Evolutionary conservation across 2,888 invertebrate species (phyloP).

Genomic region (Brachyopa scutellaris): DNA sequence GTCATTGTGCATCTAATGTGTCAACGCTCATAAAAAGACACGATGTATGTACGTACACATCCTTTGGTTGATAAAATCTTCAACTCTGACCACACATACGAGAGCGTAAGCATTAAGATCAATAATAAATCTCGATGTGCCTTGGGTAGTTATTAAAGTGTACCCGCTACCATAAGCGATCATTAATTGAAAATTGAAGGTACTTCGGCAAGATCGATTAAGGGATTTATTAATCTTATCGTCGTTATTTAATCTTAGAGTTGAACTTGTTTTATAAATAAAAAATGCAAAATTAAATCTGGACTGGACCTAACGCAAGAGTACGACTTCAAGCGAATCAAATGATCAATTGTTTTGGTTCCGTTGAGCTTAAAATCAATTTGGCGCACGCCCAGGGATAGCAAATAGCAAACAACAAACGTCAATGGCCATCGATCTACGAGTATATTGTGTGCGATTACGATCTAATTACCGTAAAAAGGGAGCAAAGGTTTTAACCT

Average conservation of each 20-base stretch:
- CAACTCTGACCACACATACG: slow-evolving; percentile 56
- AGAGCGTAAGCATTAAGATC: slow-evolving; percentile 14
- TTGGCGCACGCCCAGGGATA: slow-evolving; percentile 54
- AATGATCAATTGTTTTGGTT: slow-evolving; percentile 8
- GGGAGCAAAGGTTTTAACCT: slow-evolving; percentile 42
- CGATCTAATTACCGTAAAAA: slow-evolving; percentile 62
- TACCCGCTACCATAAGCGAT: background rate
- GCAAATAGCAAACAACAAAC: too few relatives aligned
- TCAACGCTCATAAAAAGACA: slow-evolving; percentile 29
- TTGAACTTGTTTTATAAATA: background rate
- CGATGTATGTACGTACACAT: background rate
- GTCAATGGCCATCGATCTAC: background rate
- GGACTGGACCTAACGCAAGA: slow-evolving; percentile 54
- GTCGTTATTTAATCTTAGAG: background rate
- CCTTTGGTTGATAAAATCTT: slow-evolving; percentile 37
- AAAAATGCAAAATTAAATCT: background rate
- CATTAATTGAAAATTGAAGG: slow-evolving; percentile 11
- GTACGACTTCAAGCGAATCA: background rate
- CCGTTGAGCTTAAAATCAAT: slow-evolving; percentile 56
- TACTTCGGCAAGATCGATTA: slow-evolving; percentile 4
- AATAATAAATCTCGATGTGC: slow-evolving; percentile 40
- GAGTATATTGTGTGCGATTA: slow-evolving; percentile 8
- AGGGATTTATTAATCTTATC: slow-evolving; percentile 7
- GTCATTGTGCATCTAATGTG: slow-evolving; percentile 25
- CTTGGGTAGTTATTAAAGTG: slow-evolving; percentile 11